phyloP scores from a whole-genome alignment of 2,113 vertebrate genomes.

The Pheucticus melanocephalus region DNA sequence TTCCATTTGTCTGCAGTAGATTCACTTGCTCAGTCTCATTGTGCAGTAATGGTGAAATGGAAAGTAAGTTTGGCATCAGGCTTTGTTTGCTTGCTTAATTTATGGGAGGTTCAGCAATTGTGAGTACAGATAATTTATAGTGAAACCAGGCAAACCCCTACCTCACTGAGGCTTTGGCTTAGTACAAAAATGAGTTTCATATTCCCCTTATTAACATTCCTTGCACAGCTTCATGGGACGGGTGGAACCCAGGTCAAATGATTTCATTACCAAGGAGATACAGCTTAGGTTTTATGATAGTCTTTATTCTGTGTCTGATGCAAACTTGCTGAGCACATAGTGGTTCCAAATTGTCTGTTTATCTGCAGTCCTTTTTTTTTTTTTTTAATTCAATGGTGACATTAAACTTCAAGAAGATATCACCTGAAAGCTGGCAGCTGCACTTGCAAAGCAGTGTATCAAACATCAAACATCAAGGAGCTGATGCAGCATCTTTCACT shows the following conservation, averaged over 20 bases:
- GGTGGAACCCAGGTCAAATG: conserved; percentile 9
- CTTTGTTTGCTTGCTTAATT: neutral
- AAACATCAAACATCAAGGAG: neutral
- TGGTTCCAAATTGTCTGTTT: conserved; percentile 10
- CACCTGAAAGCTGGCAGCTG: conserved; percentile 13
- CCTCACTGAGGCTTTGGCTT: neutral
- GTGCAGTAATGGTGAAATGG: neutral
- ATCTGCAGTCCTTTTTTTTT: neutral
- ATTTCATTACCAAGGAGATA: conserved; percentile 18
- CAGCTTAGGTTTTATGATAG: neutral
- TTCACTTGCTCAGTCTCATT: neutral
- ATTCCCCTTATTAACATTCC: neutral
- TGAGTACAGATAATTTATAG: neutral
- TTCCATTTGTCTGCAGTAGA: neutral
- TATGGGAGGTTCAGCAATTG: neutral
- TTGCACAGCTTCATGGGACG: neutral
- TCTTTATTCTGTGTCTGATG: neutral
- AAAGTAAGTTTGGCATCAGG: neutral
- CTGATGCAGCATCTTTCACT: conserved; percentile 23
- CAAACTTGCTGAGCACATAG: neutral
- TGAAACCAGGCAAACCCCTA: neutral
- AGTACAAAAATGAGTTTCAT: neutral
- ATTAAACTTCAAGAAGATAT: conserved; percentile 5
- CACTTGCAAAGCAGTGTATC: neutral
- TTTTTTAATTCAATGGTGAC: neutral